Evolutionary conservation across 2,888 invertebrate species (phyloP).

Genomic region (Plutella xylostella): DNA sequence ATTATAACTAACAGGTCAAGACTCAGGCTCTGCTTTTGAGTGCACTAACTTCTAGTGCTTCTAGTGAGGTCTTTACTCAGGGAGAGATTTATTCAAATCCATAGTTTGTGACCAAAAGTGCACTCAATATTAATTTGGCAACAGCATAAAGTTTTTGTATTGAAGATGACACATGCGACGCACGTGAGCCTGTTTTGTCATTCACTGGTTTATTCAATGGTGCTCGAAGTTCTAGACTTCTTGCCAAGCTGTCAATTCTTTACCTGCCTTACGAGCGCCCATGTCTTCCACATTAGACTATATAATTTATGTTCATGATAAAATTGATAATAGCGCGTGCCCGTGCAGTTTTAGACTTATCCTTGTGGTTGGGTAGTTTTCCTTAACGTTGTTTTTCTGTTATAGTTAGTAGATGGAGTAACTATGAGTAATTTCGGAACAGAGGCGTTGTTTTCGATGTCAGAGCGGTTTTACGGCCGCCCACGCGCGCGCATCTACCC

Average conservation of each 20-base stretch:
- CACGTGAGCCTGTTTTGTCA: constrained; percentile 3
- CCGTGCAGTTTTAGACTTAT: neutral
- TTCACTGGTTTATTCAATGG: constrained; percentile 4
- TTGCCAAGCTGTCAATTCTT: constrained; percentile 13
- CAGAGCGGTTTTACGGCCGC: constrained; percentile 19
- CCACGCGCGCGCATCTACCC: constrained; percentile 12
- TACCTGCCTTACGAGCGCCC: neutral
- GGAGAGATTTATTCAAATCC: no score
- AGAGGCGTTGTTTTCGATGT: constrained; percentile 20
- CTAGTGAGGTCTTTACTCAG: no score
- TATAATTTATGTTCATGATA: no score
- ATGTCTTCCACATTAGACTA: no score
- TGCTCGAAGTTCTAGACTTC: constrained; percentile 4
- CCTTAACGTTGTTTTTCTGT: constrained; percentile 12
- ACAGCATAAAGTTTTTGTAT: no score
- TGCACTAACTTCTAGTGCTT: no score
- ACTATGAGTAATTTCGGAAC: constrained; percentile 18
- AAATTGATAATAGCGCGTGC: neutral
- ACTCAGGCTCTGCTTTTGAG: no score
- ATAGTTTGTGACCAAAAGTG: no score
- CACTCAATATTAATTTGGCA: no score
- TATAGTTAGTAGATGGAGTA: constrained; percentile 11
- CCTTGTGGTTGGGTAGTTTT: neutral
- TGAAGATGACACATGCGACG: neutral
- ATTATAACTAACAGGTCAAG: no score